Percentiles rank a stretch among this genome's conserved stretches.
phyloP scores from a whole-genome alignment of 2,888 invertebrate genomes.

The Clitarchus hookeri region DNA sequence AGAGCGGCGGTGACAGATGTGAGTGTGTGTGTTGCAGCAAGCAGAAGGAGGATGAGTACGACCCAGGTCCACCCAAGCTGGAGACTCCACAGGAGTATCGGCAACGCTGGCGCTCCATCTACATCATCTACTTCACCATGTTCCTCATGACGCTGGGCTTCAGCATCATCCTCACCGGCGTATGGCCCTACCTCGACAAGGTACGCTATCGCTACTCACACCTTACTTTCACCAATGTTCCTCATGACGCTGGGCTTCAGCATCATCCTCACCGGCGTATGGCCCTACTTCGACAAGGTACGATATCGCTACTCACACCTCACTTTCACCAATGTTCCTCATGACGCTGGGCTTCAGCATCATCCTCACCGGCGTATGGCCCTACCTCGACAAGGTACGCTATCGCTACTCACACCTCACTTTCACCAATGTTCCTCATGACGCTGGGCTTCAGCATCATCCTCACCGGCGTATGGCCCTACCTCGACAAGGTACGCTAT shows the following conservation, averaged over 20 bases:
- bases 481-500: conserved; percentile 74
- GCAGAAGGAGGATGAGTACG: no score
- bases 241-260: conserved; percentile 87
- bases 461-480: conserved; percentile 87
- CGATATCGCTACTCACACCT: conserved; percentile 37
- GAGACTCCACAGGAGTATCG: conserved; percentile 70
- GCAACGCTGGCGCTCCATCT: conserved; percentile 77
- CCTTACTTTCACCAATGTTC: conserved; percentile 51
- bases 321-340: conserved; percentile 89
- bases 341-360: conserved; percentile 89
- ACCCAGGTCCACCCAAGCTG: conserved; percentile 49
- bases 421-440: conserved; percentile 90
- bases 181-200: conserved; percentile 87
- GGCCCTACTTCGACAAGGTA: conserved; percentile 87
- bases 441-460: conserved; percentile 86
- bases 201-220: conserved; percentile 55
- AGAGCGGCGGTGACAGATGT: no score
- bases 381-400: conserved; percentile 81
- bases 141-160: conserved; percentile 88
- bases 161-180: conserved; percentile 84
- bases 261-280: conserved; percentile 83
- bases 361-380: conserved; percentile 86
- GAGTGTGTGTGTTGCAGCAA: no score
- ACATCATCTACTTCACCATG: conserved; percentile 86
- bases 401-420: no score